Evolutionary conservation across 2,888 invertebrate species (phyloP), one percentile per base, ranked within the genome.

Genomic region (Synanthedon vespiformis): DNA sequence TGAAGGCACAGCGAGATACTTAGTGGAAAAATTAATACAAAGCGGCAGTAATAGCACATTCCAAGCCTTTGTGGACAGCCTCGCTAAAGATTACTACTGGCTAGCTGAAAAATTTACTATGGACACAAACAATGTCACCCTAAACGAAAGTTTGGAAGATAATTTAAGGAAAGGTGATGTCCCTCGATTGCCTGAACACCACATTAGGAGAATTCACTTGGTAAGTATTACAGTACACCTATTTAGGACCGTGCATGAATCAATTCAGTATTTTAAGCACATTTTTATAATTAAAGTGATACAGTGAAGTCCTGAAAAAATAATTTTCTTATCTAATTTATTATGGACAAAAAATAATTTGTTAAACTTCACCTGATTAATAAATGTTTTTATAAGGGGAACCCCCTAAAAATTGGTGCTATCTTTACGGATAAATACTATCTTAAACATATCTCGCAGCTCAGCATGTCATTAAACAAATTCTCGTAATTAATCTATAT

Each of bases 11-110:
- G 70, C 74, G 1, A 70, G 81, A 11, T 79, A 72, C 53, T 66
- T 89, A 2, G 60, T 89, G 22, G 80, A 86, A 22, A 64, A 72
- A 3, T 61, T 89, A 50, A 66, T 83, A 18, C 74, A 78, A 55
- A 78, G 72, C 63, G 85, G 84, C 8, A 76, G 65, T 53, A 81
- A 82, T 58, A 62, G 63, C n/a, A 80, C 89, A 0, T 91, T 86
- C 70, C 80, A 89, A 52, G 74, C 71, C 8, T 91, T 91, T 67
- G 88, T 89, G 52, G 84, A 89, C 61, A 80, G 88, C 52, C 68
- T 91, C 14, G 71, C 75, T 8, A 88, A 88, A 56, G 87, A 90
- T 62, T 90, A 91, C 66, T 63, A 69, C 47, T 91, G 91, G 91
- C 66, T 91, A 51, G 88, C 87, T 65, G 77, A 86, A 51, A 81